Base-by-base conservation (phyloP, 2,113 vertebrate species). In the Paralichthys olivaceus region DNA sequence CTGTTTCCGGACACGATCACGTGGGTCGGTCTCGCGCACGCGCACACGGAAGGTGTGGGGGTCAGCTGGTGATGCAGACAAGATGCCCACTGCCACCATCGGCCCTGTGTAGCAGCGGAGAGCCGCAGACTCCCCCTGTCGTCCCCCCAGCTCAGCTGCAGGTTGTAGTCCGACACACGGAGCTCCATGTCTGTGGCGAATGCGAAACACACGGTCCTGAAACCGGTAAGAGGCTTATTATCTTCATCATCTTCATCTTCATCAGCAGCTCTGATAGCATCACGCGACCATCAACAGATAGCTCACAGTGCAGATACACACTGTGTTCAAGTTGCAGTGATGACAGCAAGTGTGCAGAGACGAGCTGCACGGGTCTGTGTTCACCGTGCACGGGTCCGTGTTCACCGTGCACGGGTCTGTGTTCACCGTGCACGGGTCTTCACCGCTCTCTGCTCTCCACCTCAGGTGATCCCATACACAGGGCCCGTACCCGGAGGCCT, bases 401-500 rank as follows among this genome's bases (percentile, higher is more conserved):
- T 28, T 28, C 28, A 28, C 26, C 26, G 26, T 6, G 25, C 26
- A 45, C 43, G 54, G 7, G 37, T 40, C 12, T 40, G 37, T 40
- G 12, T n/a, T 11, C 20, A 55, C 7, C 9, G 1, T 6, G 8
- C 53, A 8, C 22, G 9, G 14, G 8, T 47, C 32, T 66, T 14
- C 64, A 65, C 77, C 55, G 32, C 37, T 22, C 9, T 22, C 29
- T 62, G 75, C 56, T 28, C 40, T 20, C 75, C 60, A 19, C 19
- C 76, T 23, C 84, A 98, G 98, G 72, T 72, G 64, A 90, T 97
- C 85, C 98, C 98, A 0, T 98, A 96, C 86, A 94, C 95, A 25
- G 95, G 95, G 66, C 95, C 95, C 63, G 96, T 99, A 87, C 87
- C 94, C 59, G 96, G 93, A 84, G 95, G 94, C 37, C 80, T 99